These are phyloP conservation scores for Nebria ingens DNA, from an alignment of 1,140 invertebrate species.

Conservation along the genomic window DNA sequence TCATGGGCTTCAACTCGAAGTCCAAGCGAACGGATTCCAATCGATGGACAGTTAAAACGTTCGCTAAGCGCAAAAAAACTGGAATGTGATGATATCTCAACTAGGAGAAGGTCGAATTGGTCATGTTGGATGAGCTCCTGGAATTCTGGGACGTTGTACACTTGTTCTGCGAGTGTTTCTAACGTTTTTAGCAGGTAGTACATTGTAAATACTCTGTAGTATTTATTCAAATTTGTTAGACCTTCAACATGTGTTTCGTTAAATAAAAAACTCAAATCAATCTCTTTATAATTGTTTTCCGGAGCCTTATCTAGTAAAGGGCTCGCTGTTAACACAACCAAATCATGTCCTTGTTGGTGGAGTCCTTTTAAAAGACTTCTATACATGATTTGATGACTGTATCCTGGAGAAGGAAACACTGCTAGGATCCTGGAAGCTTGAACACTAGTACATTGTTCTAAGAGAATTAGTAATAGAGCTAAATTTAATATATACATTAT, in stretches of 20 bases:
- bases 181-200: not conserved
- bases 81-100: not conserved
- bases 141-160: not conserved
- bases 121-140: not conserved
- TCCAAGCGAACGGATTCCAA: not conserved
- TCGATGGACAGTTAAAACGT: not conserved
- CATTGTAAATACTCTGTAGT: not conserved
- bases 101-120: not conserved
- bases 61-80: not conserved
- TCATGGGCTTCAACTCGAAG: not conserved
- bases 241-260: not conserved
- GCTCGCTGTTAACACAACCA: not conserved
- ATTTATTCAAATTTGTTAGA: not conserved
- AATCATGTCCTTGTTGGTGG: not conserved
- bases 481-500: no score
- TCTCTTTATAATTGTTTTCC: not conserved
- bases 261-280: not conserved
- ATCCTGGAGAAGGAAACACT: not conserved
- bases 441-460: no score
- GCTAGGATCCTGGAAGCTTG: not conserved
- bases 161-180: not conserved
- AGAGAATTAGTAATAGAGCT: no score
- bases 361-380: not conserved
- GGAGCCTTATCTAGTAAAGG: not conserved
- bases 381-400: not conserved